These are phyloP conservation scores for Hydropsyche betteni DNA, from an alignment of 2,888 invertebrate species.

Conservation along the genomic window DNA sequence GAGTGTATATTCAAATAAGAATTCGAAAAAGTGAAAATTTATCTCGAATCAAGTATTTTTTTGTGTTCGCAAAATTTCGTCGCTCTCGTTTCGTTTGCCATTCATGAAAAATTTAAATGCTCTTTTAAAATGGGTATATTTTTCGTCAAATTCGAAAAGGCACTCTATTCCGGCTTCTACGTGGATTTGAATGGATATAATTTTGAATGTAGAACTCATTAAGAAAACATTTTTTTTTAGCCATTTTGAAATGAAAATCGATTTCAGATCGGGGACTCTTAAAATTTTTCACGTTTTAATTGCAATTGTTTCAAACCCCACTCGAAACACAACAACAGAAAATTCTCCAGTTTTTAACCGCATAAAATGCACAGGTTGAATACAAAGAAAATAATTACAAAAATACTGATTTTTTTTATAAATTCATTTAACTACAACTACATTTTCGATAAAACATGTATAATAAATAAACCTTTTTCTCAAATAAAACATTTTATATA, in stretches of 20 bases:
- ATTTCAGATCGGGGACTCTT: neutral
- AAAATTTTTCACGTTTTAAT: neutral
- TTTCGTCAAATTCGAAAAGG: neutral
- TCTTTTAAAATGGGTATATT: neutral
- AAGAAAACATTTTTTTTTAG: neutral
- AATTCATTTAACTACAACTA: too few species aligned
- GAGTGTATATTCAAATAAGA: too few species aligned
- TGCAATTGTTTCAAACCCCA: neutral
- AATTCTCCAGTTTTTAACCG: too few species aligned
- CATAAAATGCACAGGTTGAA: neutral
- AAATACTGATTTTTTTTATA: neutral
- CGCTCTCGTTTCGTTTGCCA: neutral
- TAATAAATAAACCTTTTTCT: neutral
- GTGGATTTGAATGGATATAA: slow-evolving; percentile 9
- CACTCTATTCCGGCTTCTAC: neutral
- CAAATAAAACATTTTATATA: neutral
- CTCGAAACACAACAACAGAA: neutral
- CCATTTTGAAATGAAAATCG: neutral
- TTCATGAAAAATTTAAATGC: neutral
- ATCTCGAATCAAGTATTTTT: neutral
- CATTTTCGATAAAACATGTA: neutral
- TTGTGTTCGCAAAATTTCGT: neutral
- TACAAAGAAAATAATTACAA: neutral
- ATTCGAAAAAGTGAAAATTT: too few species aligned
- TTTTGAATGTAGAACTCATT: slow-evolving; percentile 17